These are phyloP conservation scores for Rutilus rutilus DNA, from an alignment of 2,113 vertebrate species.

Conservation along the genomic window DNA sequence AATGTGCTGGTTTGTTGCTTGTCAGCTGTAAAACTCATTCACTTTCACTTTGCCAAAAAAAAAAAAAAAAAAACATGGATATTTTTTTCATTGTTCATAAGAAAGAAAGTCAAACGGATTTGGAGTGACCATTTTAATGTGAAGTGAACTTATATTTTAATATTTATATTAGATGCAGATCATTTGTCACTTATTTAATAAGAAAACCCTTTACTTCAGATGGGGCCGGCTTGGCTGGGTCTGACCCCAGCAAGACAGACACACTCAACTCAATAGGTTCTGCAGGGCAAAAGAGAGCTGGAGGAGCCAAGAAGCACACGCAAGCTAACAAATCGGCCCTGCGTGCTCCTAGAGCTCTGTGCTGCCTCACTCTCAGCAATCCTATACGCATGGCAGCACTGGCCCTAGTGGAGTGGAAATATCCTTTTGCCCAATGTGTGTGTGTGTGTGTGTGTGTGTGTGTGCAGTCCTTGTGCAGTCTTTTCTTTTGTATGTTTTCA, in stretches of 20 bases:
- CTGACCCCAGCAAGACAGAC: conserved; percentile 47
- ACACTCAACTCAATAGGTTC: conserved; percentile 78
- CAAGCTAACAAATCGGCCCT: conserved; percentile 83
- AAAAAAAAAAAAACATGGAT: too few relatives aligned
- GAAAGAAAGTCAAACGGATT: background rate
- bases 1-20: background rate
- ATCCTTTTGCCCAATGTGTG: conserved; percentile 73
- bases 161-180: background rate
- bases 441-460: conserved; percentile 32
- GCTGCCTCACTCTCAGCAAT: conserved; percentile 90
- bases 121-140: background rate
- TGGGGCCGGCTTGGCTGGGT: background rate
- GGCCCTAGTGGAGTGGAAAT: conserved; percentile 92
- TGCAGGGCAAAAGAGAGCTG: conserved; percentile 72
- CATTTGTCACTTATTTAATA: background rate
- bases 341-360: conserved; percentile 87
- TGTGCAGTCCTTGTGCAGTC: background rate
- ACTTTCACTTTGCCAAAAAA: background rate
- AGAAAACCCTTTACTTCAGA: conserved; percentile 31
- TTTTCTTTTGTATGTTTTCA: background rate
- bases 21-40: background rate
- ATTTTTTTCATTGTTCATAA: background rate
- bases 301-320: conserved; percentile 86
- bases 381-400: conserved; percentile 87
- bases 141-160: background rate